A percentile compares a stretch with the other conserved stretches of the same genome.
phyloP scores from a whole-genome alignment of 2,888 invertebrate genomes.

The Patella caerulea region DNA sequence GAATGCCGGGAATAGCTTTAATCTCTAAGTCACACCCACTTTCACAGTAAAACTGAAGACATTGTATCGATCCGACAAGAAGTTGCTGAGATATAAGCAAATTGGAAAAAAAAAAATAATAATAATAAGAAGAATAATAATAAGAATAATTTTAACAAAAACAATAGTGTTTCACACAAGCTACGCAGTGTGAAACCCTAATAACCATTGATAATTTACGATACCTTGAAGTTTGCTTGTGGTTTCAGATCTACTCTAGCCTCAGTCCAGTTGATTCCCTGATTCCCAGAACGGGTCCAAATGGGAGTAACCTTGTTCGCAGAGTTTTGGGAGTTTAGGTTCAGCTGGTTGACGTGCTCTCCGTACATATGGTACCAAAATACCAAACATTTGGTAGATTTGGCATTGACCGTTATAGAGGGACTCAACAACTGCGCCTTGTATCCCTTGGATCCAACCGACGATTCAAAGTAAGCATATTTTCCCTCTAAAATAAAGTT shows the following conservation, averaged over 20 bases:
- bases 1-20: no score
- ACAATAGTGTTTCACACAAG: no score
- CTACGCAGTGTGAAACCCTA: no score
- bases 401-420: slow-evolving; percentile 25
- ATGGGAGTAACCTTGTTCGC: slow-evolving; percentile 39
- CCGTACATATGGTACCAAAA: slow-evolving; percentile 68
- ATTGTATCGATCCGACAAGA: no score
- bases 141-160: no score
- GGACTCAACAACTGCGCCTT: slow-evolving; percentile 49
- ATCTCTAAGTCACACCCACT: no score
- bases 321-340: slow-evolving; percentile 45
- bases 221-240: slow-evolving; percentile 11
- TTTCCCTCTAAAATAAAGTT: slow-evolving; percentile 37
- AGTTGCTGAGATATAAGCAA: no score
- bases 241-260: slow-evolving; percentile 38
- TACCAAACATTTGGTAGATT: slow-evolving; percentile 42
- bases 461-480: slow-evolving; percentile 57
- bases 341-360: slow-evolving; percentile 47
- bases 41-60: no score
- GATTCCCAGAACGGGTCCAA: slow-evolving; percentile 45
- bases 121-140: no score
- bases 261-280: slow-evolving; percentile 49
- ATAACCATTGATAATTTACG: no score
- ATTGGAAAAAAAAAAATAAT: no score
- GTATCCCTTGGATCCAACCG: slow-evolving; percentile 32